These are phyloP conservation scores for Sigmodon hispidus DNA, from an alignment of 2,113 vertebrate species.

Conservation along the genomic window DNA sequence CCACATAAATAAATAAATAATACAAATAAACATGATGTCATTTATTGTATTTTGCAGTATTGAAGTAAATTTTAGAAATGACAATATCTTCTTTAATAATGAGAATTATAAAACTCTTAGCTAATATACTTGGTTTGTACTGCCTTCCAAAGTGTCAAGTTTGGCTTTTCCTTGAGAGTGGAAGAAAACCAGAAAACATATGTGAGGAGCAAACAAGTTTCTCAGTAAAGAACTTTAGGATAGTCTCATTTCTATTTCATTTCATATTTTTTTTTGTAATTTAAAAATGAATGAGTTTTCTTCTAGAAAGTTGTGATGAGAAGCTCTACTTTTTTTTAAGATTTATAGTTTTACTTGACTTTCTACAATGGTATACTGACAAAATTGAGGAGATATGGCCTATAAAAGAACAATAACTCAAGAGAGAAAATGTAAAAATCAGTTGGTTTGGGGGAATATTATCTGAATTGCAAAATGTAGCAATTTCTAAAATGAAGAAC, in stretches of 20 bases:
- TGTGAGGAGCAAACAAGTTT: too few relatives aligned
- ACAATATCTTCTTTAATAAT: neutral
- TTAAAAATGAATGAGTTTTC: neutral
- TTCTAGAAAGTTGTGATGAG: neutral
- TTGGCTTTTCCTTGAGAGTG: neutral
- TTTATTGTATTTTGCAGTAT: neutral
- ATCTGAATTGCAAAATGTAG: slow-evolving; percentile 51
- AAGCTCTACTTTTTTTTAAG: neutral
- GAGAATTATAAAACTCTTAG: neutral
- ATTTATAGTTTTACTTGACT: neutral
- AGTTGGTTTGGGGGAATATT: slow-evolving; percentile 28
- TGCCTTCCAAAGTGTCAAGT: too few relatives aligned
- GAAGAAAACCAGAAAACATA: rapidly evolving
- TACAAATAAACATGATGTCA: neutral
- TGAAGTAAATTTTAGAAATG: neutral
- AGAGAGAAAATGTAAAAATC: slow-evolving; percentile 57
- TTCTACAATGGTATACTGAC: neutral
- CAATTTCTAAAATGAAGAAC: slow-evolving; percentile 69
- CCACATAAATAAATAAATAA: neutral
- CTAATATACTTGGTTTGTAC: too few relatives aligned
- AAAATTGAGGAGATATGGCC: slow-evolving; percentile 8
- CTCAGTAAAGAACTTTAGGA: neutral
- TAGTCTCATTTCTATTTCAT: neutral
- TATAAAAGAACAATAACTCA: slow-evolving; percentile 1
- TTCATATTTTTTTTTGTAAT: neutral